Percentiles rank a stretch among this genome's conserved stretches.
Evolutionary conservation across 2,888 invertebrate genomes (phyloP).

Genomic region (Hirtodrosophila alboralis): DNA sequence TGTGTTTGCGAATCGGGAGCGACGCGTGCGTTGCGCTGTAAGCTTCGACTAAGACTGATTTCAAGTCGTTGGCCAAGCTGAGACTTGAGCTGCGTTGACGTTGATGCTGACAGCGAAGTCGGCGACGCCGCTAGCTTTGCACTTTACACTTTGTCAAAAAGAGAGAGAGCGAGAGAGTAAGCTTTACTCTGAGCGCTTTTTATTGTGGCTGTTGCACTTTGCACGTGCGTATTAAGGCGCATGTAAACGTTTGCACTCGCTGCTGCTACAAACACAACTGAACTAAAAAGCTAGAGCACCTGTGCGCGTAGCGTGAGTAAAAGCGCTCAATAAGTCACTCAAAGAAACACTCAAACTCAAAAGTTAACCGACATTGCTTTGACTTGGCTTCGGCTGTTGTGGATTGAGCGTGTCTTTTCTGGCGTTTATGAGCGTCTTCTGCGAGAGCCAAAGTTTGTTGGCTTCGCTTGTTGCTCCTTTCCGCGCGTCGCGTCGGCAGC

Average conservation of each 20-base stretch:
- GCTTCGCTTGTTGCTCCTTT: conserved; percentile 59
- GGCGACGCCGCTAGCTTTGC: conserved; percentile 71
- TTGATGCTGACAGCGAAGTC: conserved; percentile 28
- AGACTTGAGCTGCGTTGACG: conserved; percentile 48
- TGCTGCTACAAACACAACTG: conserved; percentile 57
- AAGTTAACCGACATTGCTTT: too few relatives aligned
- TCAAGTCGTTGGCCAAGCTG: conserved; percentile 48
- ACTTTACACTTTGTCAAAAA: conserved; percentile 79
- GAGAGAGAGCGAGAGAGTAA: conserved; percentile 13
- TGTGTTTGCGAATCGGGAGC: conserved; percentile 28
- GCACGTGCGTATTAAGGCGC: conserved; percentile 57
- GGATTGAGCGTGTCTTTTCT: conserved; percentile 59
- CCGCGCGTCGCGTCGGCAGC: conserved; percentile 34
- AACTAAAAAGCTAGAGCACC: conserved; percentile 51
- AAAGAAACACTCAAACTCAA: conserved; percentile 26
- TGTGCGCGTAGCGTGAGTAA: conserved; percentile 27
- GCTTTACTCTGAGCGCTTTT: conserved; percentile 11
- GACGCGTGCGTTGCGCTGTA: conserved; percentile 77
- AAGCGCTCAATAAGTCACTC: conserved; percentile 39
- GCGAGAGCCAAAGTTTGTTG: conserved; percentile 64
- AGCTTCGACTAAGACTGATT: conserved; percentile 80
- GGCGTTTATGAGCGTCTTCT: conserved; percentile 22
- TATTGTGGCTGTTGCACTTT: conserved; percentile 55
- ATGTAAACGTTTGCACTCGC: conserved; percentile 45
- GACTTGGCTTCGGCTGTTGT: conserved; percentile 22